A percentile compares a stretch with the other conserved stretches of the same genome.
These are phyloP conservation scores for Axis porcinus DNA, from an alignment of 2,113 vertebrate genomes.

Conservation along the genomic window DNA sequence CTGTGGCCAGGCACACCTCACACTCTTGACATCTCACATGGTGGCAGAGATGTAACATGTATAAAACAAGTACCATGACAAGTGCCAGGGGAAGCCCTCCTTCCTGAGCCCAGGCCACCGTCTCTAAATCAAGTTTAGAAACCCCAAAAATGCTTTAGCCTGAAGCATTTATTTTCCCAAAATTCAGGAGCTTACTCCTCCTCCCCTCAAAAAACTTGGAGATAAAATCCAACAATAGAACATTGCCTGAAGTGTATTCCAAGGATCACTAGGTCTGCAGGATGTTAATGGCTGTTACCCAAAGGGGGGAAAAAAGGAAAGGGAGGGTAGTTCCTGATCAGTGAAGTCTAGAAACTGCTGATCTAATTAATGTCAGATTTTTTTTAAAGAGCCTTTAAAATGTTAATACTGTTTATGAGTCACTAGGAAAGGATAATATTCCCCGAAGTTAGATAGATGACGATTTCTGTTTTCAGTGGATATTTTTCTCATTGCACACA, in stretches of 20 bases:
- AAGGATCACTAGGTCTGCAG: not conserved
- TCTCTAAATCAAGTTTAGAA: not conserved
- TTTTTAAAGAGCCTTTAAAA: not conserved
- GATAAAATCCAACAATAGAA: not conserved
- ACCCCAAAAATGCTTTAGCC: not conserved
- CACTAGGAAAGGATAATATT: not conserved
- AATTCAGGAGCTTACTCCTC: not conserved
- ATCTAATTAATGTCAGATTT: not conserved
- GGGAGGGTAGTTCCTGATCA: not conserved
- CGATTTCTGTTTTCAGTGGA: not conserved
- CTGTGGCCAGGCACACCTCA: not conserved
- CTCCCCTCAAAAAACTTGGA: not conserved
- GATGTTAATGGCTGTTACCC: not conserved
- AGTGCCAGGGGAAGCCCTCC: not conserved
- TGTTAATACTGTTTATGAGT: not conserved
- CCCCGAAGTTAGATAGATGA: not conserved
- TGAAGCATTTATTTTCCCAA: not conserved
- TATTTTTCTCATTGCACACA: not conserved
- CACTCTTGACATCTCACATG: not conserved
- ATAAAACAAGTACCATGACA: fast-evolving
- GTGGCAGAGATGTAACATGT: not conserved
- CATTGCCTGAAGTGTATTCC: not conserved
- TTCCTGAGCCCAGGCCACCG: not conserved
- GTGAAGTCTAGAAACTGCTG: not conserved
- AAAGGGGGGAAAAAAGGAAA: not conserved